These are phyloP conservation scores for Okapia johnstoni DNA, from an alignment of 2,113 vertebrate genomes.

Conservation along the genomic window DNA sequence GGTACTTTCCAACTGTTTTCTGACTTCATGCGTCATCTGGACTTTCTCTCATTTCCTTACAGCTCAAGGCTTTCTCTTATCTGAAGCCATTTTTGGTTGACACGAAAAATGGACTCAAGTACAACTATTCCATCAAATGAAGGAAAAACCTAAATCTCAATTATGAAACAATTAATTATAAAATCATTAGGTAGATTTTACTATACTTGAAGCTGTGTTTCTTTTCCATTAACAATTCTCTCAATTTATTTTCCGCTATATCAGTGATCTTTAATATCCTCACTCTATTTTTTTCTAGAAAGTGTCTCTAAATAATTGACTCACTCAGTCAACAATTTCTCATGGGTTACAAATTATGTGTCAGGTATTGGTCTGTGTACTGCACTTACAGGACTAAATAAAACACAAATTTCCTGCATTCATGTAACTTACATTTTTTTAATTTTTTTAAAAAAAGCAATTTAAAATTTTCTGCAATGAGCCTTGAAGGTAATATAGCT, in stretches of 20 bases:
- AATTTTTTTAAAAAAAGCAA: not conserved
- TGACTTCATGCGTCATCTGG: not conserved
- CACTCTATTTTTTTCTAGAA: not conserved
- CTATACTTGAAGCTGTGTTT: not conserved
- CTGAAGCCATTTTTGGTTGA: slow-evolving; percentile 28
- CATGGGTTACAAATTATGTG: not conserved
- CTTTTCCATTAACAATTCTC: slow-evolving; percentile 25
- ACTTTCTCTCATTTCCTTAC: slow-evolving; percentile 1
- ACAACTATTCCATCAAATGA: slow-evolving; percentile 52
- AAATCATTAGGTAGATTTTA: slow-evolving; percentile 39
- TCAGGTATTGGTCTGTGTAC: slow-evolving; percentile 5
- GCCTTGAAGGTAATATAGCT: not conserved
- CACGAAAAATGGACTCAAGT: slow-evolving; percentile 51
- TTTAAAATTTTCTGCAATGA: not conserved
- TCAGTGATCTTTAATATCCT: slow-evolving; percentile 24
- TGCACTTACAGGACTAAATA: not conserved
- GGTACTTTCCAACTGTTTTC: not conserved
- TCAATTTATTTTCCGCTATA: slow-evolving; percentile 44
- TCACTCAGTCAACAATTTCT: slow-evolving; percentile 51
- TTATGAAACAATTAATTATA: slow-evolving; percentile 55
- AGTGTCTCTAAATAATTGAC: slow-evolving; percentile 35
- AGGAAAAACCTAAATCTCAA: slow-evolving; percentile 42
- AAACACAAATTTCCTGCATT: not conserved
- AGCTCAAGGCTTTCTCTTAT: slow-evolving; percentile 2
- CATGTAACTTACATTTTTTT: not conserved